Evolutionary conservation across 2,888 invertebrate genomes (phyloP).

Genomic region (Baronia brevicornis): DNA sequence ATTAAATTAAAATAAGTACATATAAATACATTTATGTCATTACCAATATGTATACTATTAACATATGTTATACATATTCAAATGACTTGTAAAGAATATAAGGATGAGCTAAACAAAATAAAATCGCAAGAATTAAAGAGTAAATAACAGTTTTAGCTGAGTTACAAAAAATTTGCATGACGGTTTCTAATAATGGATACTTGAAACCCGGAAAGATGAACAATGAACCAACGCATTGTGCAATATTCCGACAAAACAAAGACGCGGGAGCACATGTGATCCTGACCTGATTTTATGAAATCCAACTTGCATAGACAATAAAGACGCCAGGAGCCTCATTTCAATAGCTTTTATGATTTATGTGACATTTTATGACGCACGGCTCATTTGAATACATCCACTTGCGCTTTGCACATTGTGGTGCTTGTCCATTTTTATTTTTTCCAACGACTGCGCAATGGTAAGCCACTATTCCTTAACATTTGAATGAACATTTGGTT

Average conservation of each 20-base stretch:
- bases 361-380: slow-evolving; percentile 67
- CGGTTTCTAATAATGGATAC: slow-evolving; percentile 41
- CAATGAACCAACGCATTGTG: slow-evolving; percentile 46
- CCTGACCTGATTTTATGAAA: slow-evolving; percentile 67
- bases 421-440: slow-evolving; percentile 52
- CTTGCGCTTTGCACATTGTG: slow-evolving; percentile 70
- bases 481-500: slow-evolving; percentile 72
- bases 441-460: slow-evolving; percentile 47
- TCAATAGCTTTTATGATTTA: slow-evolving; percentile 69
- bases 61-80: not conserved
- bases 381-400: slow-evolving; percentile 67
- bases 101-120: slow-evolving; percentile 6
- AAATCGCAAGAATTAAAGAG: slow-evolving; percentile 33
- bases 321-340: slow-evolving; percentile 50
- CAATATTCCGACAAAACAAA: slow-evolving; percentile 36
- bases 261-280: slow-evolving; percentile 65
- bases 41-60: slow-evolving; percentile 4
- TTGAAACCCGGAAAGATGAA: slow-evolving; percentile 67
- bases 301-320: slow-evolving; percentile 43
- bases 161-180: slow-evolving; percentile 61
- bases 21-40: too few species aligned
- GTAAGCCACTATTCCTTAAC: slow-evolving; percentile 47
- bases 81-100: too few species aligned
- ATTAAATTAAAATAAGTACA: not conserved
- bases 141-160: slow-evolving; percentile 14